Base-by-base conservation (phyloP, 2,797 vertebrate species). In the Poecilia gillii region DNA sequence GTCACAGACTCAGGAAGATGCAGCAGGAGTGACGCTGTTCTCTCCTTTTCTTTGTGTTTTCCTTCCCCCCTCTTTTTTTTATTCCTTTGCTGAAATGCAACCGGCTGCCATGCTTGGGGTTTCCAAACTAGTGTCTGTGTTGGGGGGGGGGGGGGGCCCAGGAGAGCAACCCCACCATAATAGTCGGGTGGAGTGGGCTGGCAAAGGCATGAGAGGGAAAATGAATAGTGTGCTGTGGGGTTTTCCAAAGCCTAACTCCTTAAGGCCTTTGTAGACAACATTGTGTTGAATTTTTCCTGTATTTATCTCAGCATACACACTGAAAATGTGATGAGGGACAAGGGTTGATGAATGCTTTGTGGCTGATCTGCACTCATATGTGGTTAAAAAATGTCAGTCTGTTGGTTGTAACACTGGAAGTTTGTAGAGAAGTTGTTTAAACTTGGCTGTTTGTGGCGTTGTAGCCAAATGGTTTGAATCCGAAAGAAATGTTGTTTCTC, bases 171-270 rank as follows among this genome's bases (percentile, higher is more conserved):
- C 84, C 76, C 76, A 20, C 91, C 86, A 92, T 94, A 94, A 93
- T 94, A 92, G 93, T 81, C 83, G 90, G 93, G 92, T 88, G 91
- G 92, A 91, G 91, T 88, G 91, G 87, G 87, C 91, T 88, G 91
- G 86, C 75, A 70, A 80, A 83, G 4, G 68, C 66, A 87, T 62
- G 72, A 80, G 79, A 88, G 84, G 84, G 89, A 86, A 89, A 89
- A 90, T 82, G 87, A 92, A 87, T 84, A 87, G 88, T 80, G 66
- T 90, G 88, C 82, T 80, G 75, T 87, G 93, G 94, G 91, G 91
- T 87, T 94, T 95, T 94, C 94, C 93, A 91, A 89, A 91, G 81
- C 85, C 81, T 68, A 51, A 79, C 82, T 89, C 85, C 87, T 86
- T 84, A 91, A 90, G 90, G 85, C 70, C 82, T 90, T 88, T 82